These are phyloP conservation scores for Andrena camellia DNA, from an alignment of 2,888 invertebrate species.

Conservation along the genomic window DNA sequence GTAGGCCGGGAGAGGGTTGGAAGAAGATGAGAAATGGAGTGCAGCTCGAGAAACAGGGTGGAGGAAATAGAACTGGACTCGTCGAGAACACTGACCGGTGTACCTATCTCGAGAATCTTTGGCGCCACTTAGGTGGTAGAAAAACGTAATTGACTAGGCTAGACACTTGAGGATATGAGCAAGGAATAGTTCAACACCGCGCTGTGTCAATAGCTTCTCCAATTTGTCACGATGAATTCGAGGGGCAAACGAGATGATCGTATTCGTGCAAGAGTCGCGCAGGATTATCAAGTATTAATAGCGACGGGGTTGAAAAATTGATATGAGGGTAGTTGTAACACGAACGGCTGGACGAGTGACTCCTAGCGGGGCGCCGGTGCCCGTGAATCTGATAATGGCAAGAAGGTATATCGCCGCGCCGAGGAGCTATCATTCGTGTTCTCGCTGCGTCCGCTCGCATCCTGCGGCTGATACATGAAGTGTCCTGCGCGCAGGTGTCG, in stretches of 20 bases:
- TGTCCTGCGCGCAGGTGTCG: slow-evolving; percentile 81
- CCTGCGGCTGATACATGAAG: slow-evolving; percentile 75
- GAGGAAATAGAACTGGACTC: too few relatives aligned
- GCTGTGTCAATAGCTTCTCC: too few relatives aligned
- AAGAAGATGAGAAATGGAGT: neutral
- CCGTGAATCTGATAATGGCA: slow-evolving; percentile 73
- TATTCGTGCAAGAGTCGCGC: slow-evolving; percentile 13
- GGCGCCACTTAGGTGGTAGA: too few relatives aligned
- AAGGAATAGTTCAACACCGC: too few relatives aligned
- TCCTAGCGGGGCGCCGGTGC: slow-evolving; percentile 76
- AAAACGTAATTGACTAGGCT: too few relatives aligned
- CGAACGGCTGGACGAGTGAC: slow-evolving; percentile 55
- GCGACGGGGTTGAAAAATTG: slow-evolving; percentile 39
- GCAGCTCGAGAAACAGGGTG: neutral
- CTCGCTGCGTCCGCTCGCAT: slow-evolving; percentile 58
- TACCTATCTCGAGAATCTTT: too few relatives aligned
- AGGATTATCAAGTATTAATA: slow-evolving; percentile 48
- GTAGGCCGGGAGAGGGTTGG: neutral
- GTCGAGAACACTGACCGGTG: too few relatives aligned
- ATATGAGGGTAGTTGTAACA: slow-evolving; percentile 52
- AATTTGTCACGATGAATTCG: neutral
- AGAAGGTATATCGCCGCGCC: slow-evolving; percentile 61
- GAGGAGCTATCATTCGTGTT: slow-evolving; percentile 67
- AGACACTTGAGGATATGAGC: too few relatives aligned
- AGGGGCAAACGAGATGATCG: slow-evolving; percentile 18